Conservation (phyloP, 2,113 vertebrate species). For the Galemys pyrenaicus region DNA sequence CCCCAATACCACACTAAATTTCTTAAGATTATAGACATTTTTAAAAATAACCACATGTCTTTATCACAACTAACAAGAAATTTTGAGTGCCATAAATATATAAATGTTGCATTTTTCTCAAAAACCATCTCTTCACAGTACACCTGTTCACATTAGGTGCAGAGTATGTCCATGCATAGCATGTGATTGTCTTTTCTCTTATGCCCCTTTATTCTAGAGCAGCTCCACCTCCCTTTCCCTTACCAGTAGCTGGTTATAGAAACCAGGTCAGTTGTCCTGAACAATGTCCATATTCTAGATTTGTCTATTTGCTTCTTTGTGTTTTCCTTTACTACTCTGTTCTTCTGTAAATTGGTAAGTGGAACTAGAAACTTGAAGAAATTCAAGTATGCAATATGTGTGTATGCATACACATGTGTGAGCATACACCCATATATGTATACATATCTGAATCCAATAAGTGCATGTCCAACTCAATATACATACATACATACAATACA, state of each 20-base stretch:
- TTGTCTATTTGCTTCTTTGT: background rate
- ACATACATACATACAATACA: too few relatives aligned
- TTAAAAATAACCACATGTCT: background rate
- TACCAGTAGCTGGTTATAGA: background rate
- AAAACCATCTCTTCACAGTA: background rate
- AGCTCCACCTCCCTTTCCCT: too few relatives aligned
- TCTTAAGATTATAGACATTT: background rate
- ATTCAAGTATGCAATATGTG: background rate
- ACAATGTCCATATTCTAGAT: background rate
- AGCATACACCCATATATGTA: background rate
- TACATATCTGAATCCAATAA: background rate
- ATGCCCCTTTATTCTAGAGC: background rate
- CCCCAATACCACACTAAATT: background rate
- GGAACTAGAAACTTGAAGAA: background rate
- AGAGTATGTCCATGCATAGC: background rate
- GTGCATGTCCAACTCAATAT: background rate
- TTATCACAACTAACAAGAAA: background rate
- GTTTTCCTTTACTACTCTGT: background rate
- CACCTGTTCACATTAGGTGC: background rate
- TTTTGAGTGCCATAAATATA: background rate
- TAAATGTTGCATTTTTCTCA: background rate
- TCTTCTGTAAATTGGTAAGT: background rate
- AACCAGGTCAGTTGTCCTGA: background rate
- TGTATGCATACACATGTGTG: accelerated
- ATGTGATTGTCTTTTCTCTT: background rate